Percentiles rank a stretch among this genome's conserved stretches.
These are phyloP conservation scores for Habropoda laboriosa DNA, from an alignment of 1,140 invertebrate genomes.

Conservation along the genomic window DNA sequence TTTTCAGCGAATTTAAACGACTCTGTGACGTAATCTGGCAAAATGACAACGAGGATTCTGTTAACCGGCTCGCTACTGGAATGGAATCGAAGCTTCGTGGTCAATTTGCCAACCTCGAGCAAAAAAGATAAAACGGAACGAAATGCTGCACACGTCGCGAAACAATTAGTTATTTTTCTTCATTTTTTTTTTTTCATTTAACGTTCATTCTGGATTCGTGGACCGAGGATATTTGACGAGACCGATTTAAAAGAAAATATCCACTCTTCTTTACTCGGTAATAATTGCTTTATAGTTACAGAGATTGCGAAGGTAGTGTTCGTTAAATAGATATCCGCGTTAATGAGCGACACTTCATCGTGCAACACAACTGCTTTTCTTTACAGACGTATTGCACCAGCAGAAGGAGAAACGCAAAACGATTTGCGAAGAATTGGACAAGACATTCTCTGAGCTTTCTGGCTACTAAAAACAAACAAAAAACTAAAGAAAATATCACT, in stretches of 20 bases:
- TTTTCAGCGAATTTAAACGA: background rate
- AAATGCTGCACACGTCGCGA: background rate
- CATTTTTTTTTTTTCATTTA: background rate
- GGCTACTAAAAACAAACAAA: conserved; percentile 88
- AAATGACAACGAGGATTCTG: conserved; percentile 20
- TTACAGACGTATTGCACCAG: conserved; percentile 95
- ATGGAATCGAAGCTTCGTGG: conserved; percentile 17
- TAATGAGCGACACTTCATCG: conserved; percentile 17
- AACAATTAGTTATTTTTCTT: background rate
- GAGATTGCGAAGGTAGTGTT: conserved; percentile 25
- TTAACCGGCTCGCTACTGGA: background rate
- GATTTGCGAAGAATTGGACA: conserved; percentile 98
- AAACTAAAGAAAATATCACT: conserved; percentile 42
- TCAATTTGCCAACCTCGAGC: conserved; percentile 37
- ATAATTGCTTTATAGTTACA: conserved; percentile 36
- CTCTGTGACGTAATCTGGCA: conserved; percentile 43
- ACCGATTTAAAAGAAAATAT: background rate
- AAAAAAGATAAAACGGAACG: background rate
- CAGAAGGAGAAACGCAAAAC: conserved; percentile 98
- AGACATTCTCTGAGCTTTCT: conserved; percentile 95
- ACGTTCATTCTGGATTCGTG: background rate
- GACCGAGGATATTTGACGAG: background rate
- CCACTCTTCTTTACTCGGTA: background rate
- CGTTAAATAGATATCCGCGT: conserved; percentile 13
- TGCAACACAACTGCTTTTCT: conserved; percentile 73